Base-by-base conservation (phyloP, 2,113 vertebrate genomes). In the Empidonax alnorum region DNA sequence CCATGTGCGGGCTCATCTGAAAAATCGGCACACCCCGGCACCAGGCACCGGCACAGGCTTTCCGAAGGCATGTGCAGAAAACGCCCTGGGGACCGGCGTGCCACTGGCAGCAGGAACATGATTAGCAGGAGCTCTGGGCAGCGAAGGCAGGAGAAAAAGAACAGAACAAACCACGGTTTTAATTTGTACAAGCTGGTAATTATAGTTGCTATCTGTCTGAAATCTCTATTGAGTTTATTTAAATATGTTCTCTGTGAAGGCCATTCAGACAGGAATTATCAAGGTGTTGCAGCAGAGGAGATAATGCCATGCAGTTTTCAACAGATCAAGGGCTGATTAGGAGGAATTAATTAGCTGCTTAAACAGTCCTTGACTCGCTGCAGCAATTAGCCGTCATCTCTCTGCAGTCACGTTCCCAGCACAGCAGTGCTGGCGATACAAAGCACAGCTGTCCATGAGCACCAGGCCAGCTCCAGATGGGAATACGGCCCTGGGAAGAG, bases 181-280 rank as follows among this genome's bases (percentile, higher is more conserved):
- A 97, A 96, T 97, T 97, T 96, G 96, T 95, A 94, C 95, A 96
- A 96, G 97, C 96, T 87, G 96, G 93, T 97, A 97, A 97, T 97
- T 97, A 96, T 96, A 95, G 94, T 89, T 87, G 86, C 93, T 95
- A 97, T 97, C 97, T 95, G 97, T 94, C 93, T 95, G 96, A 96
- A 96, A 96, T 95, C 90, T 93, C 96, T 96, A 96, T 96, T 96
- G 97, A 98, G 96, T 84, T 88, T 94, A 97, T 97, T 97, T 97
- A 96, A 97, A 97, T 96, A 89, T 78, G 95, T 96, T 96, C 94
- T 95, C 90, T 63, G 87, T 83, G 90, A 84, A 91, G 95, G 81
- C 81, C 90, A 86, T 81, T 95, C 95, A 87, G 82, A 83, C 73
- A 95, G 96, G 97, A 97, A 97, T 96, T 92, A 95, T 90, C 94